Base-by-base conservation (phyloP, 2,797 vertebrate species). In the Remorina albescens region DNA sequence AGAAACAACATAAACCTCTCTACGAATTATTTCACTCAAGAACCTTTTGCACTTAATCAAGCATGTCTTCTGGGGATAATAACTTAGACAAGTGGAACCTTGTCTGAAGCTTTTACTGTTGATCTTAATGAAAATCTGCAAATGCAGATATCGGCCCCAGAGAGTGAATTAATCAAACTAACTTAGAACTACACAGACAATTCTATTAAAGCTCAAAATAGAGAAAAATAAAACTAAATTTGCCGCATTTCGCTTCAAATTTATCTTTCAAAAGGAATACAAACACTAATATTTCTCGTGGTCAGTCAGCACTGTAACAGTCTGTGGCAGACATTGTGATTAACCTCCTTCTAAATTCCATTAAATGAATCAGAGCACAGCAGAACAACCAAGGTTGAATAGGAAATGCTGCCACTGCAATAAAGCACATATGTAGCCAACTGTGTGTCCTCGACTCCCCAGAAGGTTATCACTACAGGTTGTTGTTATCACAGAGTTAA, bases 121-220 rank as follows among this genome's bases (percentile, higher is more conserved):
- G 85, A 94, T 92, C 91, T 90, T 93, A 94, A 94, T 94, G 92
- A 93, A 94, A 94, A 94, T 93, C 91, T 93, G 82, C 87, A 84
- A 90, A 87, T 77, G 73, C 89, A 91, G 87, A 89, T 91, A 88
- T 86, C 75, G 51, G 83, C 74, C 76, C 87, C 86, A 87, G 81
- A 81, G 81, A 83, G 86, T 86, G 86, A 92, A 93, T 93, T 90
- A 90, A 90, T 93, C 90, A 92, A 90, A 91, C 76, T 80, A 88
- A 87, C 82, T 84, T 42, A 57, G 56, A 72, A 81, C 71, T 53
- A 71, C 19, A 55, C 77, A 86, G 68, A 89, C 67, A 78, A 80
- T 83, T 88, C 85, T 81, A 75, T 71, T 76, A 26, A 36, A 74
- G 70, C 64, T 69, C 66, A 37, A 70, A 85, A 70, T 19, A n/a